Percentiles rank a stretch among this genome's conserved stretches.
Conservation (phyloP, 1,140 invertebrate species). For the Bombus waltoni region DNA sequence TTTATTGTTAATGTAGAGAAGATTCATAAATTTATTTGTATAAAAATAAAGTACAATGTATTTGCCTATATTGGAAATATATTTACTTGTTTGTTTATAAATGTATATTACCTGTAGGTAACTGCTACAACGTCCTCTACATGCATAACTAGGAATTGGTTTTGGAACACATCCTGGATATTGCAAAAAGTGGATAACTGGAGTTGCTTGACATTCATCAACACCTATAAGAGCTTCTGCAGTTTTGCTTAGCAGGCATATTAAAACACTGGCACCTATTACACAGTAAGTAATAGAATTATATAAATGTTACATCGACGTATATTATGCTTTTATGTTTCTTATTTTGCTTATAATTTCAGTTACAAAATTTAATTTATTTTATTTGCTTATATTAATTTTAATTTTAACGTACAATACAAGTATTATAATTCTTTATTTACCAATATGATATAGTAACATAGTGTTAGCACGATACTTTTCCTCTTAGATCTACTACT, state of each 20-base stretch:
- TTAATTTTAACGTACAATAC: not conserved
- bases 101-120: slow-evolving; percentile 91
- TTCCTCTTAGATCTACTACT: slow-evolving; percentile 56
- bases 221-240: slow-evolving; percentile 80
- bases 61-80: not conserved
- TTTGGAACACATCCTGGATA: slow-evolving; percentile 96
- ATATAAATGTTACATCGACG: slow-evolving; percentile 1
- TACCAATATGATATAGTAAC: slow-evolving; percentile 68
- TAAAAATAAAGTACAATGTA: not conserved
- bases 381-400: not conserved
- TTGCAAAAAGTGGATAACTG: slow-evolving; percentile 95
- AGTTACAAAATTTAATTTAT: not conserved
- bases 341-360: not conserved
- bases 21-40: not conserved
- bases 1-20: not conserved
- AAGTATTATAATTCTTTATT: slow-evolving; percentile 47
- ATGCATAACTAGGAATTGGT: slow-evolving; percentile 96
- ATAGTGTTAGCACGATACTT: slow-evolving; percentile 66
- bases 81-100: not conserved
- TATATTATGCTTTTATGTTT: slow-evolving; percentile 44
- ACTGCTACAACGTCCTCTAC: slow-evolving; percentile 94
- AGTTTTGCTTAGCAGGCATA: slow-evolving; percentile 63
- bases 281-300: slow-evolving; percentile 64
- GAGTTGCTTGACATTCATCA: slow-evolving; percentile 95
- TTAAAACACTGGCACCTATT: slow-evolving; percentile 68